Percentiles rank a stretch among this genome's conserved stretches.
phyloP scores from a whole-genome alignment of 2,797 vertebrate genomes.

The Pagetopsis macropterus region DNA sequence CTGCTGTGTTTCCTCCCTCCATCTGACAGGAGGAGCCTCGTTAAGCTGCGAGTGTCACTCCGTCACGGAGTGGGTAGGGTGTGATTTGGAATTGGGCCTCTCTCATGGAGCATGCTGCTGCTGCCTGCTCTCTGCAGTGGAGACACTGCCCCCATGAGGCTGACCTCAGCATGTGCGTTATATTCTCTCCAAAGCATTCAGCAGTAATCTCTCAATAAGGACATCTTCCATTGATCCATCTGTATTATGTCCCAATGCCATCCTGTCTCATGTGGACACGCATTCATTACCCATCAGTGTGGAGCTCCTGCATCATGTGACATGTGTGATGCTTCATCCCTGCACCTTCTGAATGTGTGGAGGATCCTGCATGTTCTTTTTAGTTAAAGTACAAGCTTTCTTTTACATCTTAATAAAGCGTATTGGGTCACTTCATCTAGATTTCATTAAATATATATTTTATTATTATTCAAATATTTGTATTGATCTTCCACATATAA shows the following conservation, averaged over 20 bases:
- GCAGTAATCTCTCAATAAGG: neutral
- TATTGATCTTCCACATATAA: no score
- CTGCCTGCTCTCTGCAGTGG: constrained; percentile 10
- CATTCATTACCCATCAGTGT: neutral
- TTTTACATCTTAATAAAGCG: neutral
- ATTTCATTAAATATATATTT: neutral
- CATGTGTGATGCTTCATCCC: constrained; percentile 4
- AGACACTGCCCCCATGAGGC: constrained; percentile 66
- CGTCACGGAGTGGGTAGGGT: no score
- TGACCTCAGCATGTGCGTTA: constrained; percentile 40
- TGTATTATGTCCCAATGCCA: neutral
- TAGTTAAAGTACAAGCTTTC: neutral
- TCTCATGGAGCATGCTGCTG: neutral
- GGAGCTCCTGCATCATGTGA: neutral
- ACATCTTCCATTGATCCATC: constrained; percentile 12
- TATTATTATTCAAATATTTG: no score
- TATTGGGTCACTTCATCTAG: neutral
- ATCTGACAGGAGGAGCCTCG: no score
- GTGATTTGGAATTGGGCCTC: no score
- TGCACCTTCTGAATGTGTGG: neutral
- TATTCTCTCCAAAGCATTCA: neutral
- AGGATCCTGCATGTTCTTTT: constrained; percentile 16
- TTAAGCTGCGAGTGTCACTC: no score
- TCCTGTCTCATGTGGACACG: constrained; percentile 5
- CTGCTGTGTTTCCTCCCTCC: no score